Evolutionary conservation across 2,113 vertebrate species (phyloP), one percentile per base, ranked within the genome.

Genomic region (Okapia johnstoni): DNA sequence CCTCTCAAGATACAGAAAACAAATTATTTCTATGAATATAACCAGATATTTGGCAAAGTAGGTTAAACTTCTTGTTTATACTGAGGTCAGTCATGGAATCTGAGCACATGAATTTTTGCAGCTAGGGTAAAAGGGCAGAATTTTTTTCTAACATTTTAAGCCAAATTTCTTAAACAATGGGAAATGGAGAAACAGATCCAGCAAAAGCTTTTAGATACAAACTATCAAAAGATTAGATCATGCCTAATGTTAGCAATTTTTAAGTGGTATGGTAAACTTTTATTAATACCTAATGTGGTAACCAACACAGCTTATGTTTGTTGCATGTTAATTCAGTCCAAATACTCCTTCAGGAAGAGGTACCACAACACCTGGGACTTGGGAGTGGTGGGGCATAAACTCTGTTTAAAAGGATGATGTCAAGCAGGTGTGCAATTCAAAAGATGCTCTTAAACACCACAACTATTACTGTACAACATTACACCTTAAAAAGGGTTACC

Each of bases 401-500:
- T 43, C 36, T 70, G 40, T 77, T 79, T 30, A 25, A 93, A 93
- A 54, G 43, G 60, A 88, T 33, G 66, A 58, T 14, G 46, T 57
- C 60, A 84, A 60, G 6, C 26, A 76, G 73, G 25, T 70, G 28
- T 81, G 88, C n/a, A 55, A 77, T 66, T 77, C 46, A 61, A 79
- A 90, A 84, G 58, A 73, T 2, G 52, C 9, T 86, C 28, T 90
- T 52, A 77, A 26, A 93, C 57, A 30, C 60, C 58, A 95, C 10
- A 8, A n/a, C n/a, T 55, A 16, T n/a, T 21, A 52, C 30, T 54
- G 25, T 40, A 48, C 3, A n/a, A 43, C 26, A 76, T 28, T 76
- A 73, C 95, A 61, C 54, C 50, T 46, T 73, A 57, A 73, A 93
- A 58, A 66, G 19, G 23, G 26, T 98, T 98, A 99, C 99, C 99